These are phyloP conservation scores for Brachionichthys hirsutus DNA, from an alignment of 2,113 vertebrate species.

Conservation along the genomic window DNA sequence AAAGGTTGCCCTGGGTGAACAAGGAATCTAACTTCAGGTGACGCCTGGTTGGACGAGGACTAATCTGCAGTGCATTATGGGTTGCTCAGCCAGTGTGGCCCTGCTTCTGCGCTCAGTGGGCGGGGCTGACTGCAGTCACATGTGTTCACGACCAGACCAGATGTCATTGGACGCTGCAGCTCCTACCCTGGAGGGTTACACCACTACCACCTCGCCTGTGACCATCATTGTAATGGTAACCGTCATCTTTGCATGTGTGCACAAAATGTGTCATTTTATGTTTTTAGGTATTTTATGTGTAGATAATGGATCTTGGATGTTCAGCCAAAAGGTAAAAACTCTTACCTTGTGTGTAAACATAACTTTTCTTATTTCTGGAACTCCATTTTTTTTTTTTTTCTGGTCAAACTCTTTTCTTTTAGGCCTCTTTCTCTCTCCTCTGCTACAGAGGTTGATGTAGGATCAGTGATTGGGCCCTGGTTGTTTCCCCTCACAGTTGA, in stretches of 20 bases:
- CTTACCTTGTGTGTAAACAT: too few species aligned
- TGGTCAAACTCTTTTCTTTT: neutral
- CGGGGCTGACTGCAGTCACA: slow-evolving; percentile 91
- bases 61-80: slow-evolving; percentile 84
- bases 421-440: neutral
- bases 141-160: slow-evolving; percentile 88
- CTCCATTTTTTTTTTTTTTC: neutral
- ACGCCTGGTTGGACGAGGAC: slow-evolving; percentile 12
- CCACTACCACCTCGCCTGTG: slow-evolving; percentile 83
- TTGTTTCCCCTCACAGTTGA: slow-evolving; percentile 58
- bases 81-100: slow-evolving; percentile 93
- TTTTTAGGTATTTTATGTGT: slow-evolving; percentile 9
- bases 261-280: neutral
- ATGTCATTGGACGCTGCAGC: slow-evolving; percentile 87
- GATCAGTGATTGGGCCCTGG: slow-evolving; percentile 27
- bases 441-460: slow-evolving; percentile 30
- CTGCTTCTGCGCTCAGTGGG: slow-evolving; percentile 92
- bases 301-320: slow-evolving; percentile 1
- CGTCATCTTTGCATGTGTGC: slow-evolving; percentile 38
- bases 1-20: neutral
- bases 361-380: too few species aligned
- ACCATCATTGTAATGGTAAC: slow-evolving; percentile 93
- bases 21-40: slow-evolving; percentile 17
- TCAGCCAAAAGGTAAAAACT: too few species aligned
- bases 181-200: slow-evolving; percentile 85